Percentiles rank a stretch among this genome's conserved stretches.
phyloP scores from a whole-genome alignment of 2,797 vertebrate species.

The Sebastes baramenuke region DNA sequence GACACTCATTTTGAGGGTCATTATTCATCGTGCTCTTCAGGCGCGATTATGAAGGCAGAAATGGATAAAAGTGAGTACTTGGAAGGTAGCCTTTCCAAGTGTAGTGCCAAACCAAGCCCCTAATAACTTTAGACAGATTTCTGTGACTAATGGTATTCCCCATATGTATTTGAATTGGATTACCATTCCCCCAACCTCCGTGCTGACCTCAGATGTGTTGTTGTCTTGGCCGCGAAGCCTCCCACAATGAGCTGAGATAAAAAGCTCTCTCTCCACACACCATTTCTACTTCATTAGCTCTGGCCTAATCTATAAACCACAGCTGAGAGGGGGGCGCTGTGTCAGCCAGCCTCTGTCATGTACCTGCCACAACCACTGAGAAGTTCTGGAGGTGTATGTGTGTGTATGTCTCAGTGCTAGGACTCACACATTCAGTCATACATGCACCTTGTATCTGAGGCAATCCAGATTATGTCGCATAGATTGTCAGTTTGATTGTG shows the following conservation, averaged over 20 bases:
- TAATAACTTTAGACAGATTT: conserved; percentile 1
- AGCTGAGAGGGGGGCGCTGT: conserved; percentile 15
- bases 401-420: not conserved
- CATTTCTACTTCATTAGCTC: conserved; percentile 43
- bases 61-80: not conserved
- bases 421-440: not conserved
- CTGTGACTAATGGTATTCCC: not conserved
- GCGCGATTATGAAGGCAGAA: not conserved
- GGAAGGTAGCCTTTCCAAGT: not conserved
- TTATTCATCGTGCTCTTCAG: not conserved
- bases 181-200: not conserved
- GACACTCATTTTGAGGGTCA: not conserved
- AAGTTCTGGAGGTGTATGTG: not conserved
- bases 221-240: not conserved
- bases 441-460: not conserved
- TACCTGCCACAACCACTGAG: conserved; percentile 8
- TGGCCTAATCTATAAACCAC: conserved; percentile 38
- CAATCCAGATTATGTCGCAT: not conserved
- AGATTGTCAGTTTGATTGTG: not conserved
- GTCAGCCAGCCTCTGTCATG: conserved; percentile 41
- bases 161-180: not conserved
- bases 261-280: conserved; percentile 8
- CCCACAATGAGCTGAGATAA: conserved; percentile 12
- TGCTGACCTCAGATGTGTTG: conserved; percentile 26
- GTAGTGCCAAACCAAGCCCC: not conserved